phyloP scores from a whole-genome alignment of 2,113 vertebrate species.

The Eira barbara region DNA sequence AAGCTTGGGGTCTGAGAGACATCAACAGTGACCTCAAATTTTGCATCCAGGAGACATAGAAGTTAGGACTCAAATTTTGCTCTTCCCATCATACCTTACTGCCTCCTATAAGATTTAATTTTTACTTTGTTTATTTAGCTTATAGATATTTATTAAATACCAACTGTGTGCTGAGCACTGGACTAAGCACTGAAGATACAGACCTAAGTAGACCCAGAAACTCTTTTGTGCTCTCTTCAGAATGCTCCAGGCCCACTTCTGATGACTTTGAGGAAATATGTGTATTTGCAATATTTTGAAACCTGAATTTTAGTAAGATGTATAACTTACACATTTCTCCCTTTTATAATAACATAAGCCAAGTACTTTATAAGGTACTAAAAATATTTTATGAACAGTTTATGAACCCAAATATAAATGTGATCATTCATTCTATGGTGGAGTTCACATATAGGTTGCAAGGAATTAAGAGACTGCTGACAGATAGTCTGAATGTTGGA shows the following conservation, averaged over 20 bases:
- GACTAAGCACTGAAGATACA: background rate
- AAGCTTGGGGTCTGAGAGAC: background rate
- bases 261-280: background rate
- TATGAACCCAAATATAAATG: constrained; percentile 54
- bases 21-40: background rate
- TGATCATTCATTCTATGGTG: constrained; percentile 9
- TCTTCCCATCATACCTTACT: background rate
- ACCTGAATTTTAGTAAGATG: constrained; percentile 20
- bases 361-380: constrained; percentile 30
- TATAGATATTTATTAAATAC: background rate
- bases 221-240: background rate
- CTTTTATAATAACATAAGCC: constrained; percentile 41
- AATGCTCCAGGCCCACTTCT: background rate
- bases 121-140: background rate
- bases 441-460: background rate
- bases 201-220: background rate
- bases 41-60: background rate
- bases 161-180: background rate
- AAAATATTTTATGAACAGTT: constrained; percentile 54
- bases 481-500: background rate
- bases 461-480: constrained; percentile 23
- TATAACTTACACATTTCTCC: constrained; percentile 10
- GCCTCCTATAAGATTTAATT: background rate
- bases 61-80: background rate
- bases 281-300: background rate